A percentile compares a stretch with the other conserved stretches of the same genome.
These are phyloP conservation scores for Mesoclemmys tuberculata DNA, from an alignment of 2,113 vertebrate species.

Conservation along the genomic window DNA sequence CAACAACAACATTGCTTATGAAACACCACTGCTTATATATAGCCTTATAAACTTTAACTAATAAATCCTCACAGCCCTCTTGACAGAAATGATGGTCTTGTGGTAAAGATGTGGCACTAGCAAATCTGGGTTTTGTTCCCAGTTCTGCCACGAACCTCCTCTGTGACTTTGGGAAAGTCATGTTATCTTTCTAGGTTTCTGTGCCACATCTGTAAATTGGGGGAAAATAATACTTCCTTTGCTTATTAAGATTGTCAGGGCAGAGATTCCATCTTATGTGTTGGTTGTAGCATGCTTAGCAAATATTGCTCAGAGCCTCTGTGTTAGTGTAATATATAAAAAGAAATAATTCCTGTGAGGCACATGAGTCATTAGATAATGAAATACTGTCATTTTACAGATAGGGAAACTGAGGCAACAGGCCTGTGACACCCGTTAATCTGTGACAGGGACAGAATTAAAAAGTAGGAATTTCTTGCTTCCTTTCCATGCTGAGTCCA, in stretches of 20 bases:
- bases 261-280: not conserved
- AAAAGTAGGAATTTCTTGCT: not conserved
- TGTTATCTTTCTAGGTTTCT: not conserved
- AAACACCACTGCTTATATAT: not conserved
- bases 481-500: not conserved
- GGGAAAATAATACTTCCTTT: accelerated
- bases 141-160: not conserved
- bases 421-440: not conserved
- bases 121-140: not conserved
- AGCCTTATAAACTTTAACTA: not conserved
- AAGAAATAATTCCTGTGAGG: not conserved
- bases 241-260: too few species aligned
- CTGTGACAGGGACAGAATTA: not conserved
- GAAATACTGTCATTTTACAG: not conserved
- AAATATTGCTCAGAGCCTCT: not conserved
- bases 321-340: not conserved
- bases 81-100: not conserved
- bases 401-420: not conserved
- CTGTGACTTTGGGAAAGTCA: not conserved
- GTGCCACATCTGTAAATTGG: accelerated
- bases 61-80: not conserved
- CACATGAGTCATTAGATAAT: too few species aligned
- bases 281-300: not conserved
- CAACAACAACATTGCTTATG: not conserved
- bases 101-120: not conserved